Percentiles rank a stretch among this genome's conserved stretches.
Evolutionary conservation across 1,140 invertebrate genomes (phyloP).

Genomic region (Pseudomyrmex dendroicus): DNA sequence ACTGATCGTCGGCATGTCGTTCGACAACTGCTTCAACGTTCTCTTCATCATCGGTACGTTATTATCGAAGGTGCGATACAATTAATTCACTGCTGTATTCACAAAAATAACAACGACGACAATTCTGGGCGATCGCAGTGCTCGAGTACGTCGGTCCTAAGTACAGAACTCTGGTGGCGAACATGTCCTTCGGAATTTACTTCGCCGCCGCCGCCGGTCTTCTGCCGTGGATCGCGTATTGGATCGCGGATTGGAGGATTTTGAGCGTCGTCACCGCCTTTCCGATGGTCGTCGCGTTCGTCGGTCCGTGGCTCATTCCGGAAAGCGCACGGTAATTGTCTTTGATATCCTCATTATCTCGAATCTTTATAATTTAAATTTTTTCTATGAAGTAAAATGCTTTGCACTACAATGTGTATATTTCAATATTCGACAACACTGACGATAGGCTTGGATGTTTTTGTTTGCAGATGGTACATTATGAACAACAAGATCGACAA

Average conservation of each 20-base stretch:
- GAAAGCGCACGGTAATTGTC: conserved; percentile 90
- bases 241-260: conserved; percentile 91
- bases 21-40: conserved; percentile 96
- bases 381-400: conserved; percentile 22
- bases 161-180: conserved; percentile 93
- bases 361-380: conserved; percentile 26
- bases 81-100: neutral
- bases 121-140: conserved; percentile 85
- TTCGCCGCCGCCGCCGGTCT: conserved; percentile 92
- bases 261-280: conserved; percentile 90
- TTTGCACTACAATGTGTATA: too few species aligned
- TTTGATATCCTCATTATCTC: too few species aligned
- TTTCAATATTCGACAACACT: neutral
- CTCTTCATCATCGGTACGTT: conserved; percentile 94
- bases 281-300: conserved; percentile 89
- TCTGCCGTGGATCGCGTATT: conserved; percentile 93
- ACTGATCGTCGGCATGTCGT: conserved; percentile 93
- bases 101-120: neutral
- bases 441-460: neutral
- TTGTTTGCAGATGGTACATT: conserved; percentile 88
- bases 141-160: conserved; percentile 94
- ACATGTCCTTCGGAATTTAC: conserved; percentile 95
- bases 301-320: conserved; percentile 91
- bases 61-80: neutral
- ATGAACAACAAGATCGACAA: conserved; percentile 92